A percentile compares a stretch with the other conserved stretches of the same genome.
These are phyloP conservation scores for Forbesichthys agassizii DNA, from an alignment of 2,113 vertebrate genomes.

Conservation along the genomic window DNA sequence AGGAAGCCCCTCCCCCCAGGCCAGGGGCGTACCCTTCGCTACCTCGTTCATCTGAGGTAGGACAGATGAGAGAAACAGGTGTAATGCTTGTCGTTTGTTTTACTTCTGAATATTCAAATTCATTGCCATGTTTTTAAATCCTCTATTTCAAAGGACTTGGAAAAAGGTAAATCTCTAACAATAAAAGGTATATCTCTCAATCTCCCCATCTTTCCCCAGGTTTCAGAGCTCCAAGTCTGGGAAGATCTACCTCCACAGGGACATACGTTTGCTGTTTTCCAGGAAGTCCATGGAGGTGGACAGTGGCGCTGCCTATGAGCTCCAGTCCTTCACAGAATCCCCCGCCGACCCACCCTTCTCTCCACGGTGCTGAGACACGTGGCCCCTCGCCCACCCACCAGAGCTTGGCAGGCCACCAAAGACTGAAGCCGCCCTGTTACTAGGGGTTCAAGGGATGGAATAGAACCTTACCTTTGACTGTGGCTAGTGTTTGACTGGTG, in stretches of 20 bases:
- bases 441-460: slow-evolving; percentile 55
- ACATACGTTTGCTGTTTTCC: slow-evolving; percentile 97
- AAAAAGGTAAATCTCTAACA: neutral
- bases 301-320: slow-evolving; percentile 97
- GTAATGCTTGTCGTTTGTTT: no score
- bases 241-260: slow-evolving; percentile 99
- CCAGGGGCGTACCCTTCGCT: slow-evolving; percentile 92
- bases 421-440: slow-evolving; percentile 40
- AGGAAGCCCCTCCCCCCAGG: slow-evolving; percentile 80
- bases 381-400: neutral
- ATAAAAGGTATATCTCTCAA: neutral
- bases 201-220: slow-evolving; percentile 71
- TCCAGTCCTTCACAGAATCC: slow-evolving; percentile 96
- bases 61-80: no score
- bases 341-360: slow-evolving; percentile 96
- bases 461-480: slow-evolving; percentile 11
- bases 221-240: slow-evolving; percentile 99
- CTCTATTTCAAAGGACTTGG: neutral
- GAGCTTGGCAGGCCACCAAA: slow-evolving; percentile 21
- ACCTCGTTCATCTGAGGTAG: slow-evolving; percentile 99
- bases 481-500: slow-evolving; percentile 10
- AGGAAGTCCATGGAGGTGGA: slow-evolving; percentile 99
- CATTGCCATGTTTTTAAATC: neutral
- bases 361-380: slow-evolving; percentile 84
- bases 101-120: neutral